Evolutionary conservation across 2,797 vertebrate species (phyloP), one percentile per base, ranked within the genome.

Genomic region (Graptemys geographica): DNA sequence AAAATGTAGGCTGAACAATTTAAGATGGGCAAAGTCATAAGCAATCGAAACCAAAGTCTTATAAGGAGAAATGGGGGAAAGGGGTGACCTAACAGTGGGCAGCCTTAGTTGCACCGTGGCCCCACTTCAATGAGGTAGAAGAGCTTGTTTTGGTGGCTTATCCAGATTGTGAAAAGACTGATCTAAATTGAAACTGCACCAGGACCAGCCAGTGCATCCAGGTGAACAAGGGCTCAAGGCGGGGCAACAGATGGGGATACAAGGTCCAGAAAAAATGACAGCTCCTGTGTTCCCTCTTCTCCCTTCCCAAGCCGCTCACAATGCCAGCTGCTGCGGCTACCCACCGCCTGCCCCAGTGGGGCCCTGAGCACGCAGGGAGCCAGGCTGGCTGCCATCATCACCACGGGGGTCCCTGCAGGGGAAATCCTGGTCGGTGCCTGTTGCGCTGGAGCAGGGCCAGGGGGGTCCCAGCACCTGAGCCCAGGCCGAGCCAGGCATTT

Each of bases 21-120:
- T 12, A 59, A 37, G 37, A 7, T 12, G 19, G 9, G 16, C 23
- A 57, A 72, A 81, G 51, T 7, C 0, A 47, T 9, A 3, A 86
- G 2, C 51, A n/a, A 25, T 74, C 1, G 47, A 1, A 49, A 41
- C 5, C 16, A 5, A 1, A 1, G 33, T 89, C n/a, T 57, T 33
- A 0, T 0, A 27, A 23, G 27, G 27, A 23, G 25, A 23, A 0
- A 11, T 0, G 0, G 10, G 2, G 55, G 69, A 4, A 4, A 25
- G 23, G 23, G 44, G 25, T 2, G 8, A 49, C 44, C 59, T 62
- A 69, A 37, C 2, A 9, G 18, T 69, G 28, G 76, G 74, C 44
- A 78, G 41, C 47, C 47, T 15, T 51, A 28, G 15, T 8, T 69
- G 18, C 62, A 65, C 76, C 8, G 16, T 5, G 28, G 15, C 47